Conservation (phyloP, 2,113 vertebrate genomes). For the Aptenodytes patagonicus region DNA sequence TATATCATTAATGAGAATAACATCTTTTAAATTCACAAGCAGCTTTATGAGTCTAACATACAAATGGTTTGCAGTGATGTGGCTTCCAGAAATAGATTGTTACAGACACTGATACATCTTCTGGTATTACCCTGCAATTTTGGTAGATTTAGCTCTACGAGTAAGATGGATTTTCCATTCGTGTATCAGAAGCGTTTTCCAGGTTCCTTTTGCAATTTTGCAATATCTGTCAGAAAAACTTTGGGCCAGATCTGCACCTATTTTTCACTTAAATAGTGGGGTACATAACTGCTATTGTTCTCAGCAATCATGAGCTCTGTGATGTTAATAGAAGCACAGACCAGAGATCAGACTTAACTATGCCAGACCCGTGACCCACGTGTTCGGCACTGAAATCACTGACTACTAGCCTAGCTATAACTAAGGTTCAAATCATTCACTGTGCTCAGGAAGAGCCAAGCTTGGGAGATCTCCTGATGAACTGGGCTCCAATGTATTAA, state of each 20-base stretch:
- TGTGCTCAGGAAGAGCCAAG: background rate
- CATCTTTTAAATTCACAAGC: conserved; percentile 29
- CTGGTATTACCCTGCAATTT: conserved; percentile 56
- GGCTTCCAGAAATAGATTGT: conserved; percentile 69
- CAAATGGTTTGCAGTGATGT: conserved; percentile 66
- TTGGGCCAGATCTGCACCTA: background rate
- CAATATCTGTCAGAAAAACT: background rate
- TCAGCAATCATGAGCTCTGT: background rate
- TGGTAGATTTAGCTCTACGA: conserved; percentile 52
- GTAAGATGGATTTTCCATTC: background rate
- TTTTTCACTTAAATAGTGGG: background rate
- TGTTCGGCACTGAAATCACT: background rate
- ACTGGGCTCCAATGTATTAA: background rate
- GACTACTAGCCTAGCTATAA: background rate
- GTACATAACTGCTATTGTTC: background rate
- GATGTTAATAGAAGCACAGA: background rate
- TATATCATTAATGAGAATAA: conserved; percentile 64
- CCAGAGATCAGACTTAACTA: background rate
- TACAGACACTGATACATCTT: conserved; percentile 58
- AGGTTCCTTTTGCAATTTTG: conserved; percentile 17
- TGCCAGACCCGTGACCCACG: accelerated
- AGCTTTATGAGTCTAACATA: conserved; percentile 55
- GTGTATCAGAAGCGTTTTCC: background rate
- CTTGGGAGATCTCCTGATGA: background rate
- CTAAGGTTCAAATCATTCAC: background rate